Percentiles rank a stretch among this genome's conserved stretches.
Evolutionary conservation across 2,113 vertebrate genomes (phyloP).

Genomic region (Bos taurus): ARS-UCD2.0 NC_037335.1:3787001-3787500

Average conservation of each 20-base stretch:
- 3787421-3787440: not conserved
- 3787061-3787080: not conserved
- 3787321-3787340: not conserved
- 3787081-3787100: not conserved
- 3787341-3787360: not conserved
- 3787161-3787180: not conserved
- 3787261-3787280: not conserved
- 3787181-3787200: not conserved
- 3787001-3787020: not conserved
- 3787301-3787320: not conserved
- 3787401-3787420: not conserved
- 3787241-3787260: not conserved
- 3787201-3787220: not conserved
- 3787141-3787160: not conserved
- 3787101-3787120: not conserved
- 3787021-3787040: not conserved
- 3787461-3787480: not conserved
- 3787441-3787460: not conserved
- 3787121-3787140: not conserved
- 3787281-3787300: not conserved
- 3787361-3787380: not conserved
- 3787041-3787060: not conserved
- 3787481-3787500: not conserved
- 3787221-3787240: not conserved
- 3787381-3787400: not conserved